Evolutionary conservation across 2,113 vertebrate genomes (phyloP).

Genomic region (Pygoscelis adeliae): DNA sequence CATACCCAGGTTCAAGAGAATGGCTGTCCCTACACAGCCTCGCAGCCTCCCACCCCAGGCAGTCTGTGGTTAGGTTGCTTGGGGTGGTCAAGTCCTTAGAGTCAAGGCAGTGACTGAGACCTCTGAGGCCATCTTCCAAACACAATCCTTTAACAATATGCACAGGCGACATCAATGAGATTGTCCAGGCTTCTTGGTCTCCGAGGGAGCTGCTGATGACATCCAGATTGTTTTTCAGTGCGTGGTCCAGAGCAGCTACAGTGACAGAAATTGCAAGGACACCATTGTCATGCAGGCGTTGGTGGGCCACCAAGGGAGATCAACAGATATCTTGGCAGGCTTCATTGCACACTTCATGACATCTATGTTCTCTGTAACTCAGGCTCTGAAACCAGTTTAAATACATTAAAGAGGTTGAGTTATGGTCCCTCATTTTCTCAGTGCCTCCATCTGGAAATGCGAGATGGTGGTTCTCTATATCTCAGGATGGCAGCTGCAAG

Average conservation of each 20-base stretch:
- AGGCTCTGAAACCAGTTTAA: not conserved
- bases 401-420: not conserved
- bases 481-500: not conserved
- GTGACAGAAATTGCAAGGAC: not conserved
- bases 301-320: not conserved
- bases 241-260: not conserved
- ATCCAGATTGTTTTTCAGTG: not conserved
- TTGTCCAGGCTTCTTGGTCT: not conserved
- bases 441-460: not conserved
- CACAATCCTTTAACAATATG: not conserved
- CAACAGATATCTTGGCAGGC: not conserved
- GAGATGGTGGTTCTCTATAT: fast-evolving
- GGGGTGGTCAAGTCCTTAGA: not conserved
- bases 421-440: not conserved
- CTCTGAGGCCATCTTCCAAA: not conserved
- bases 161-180: not conserved
- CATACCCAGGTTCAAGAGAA: not conserved
- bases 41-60: fast-evolving
- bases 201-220: not conserved
- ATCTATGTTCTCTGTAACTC: not conserved
- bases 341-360: not conserved
- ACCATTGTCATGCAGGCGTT: not conserved
- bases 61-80: not conserved
- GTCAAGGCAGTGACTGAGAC: not conserved
- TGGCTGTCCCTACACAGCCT: not conserved